A percentile compares a stretch with the other conserved stretches of the same genome.
Conservation (phyloP, 2,113 vertebrate genomes). For the Taurulus bubalis region DNA sequence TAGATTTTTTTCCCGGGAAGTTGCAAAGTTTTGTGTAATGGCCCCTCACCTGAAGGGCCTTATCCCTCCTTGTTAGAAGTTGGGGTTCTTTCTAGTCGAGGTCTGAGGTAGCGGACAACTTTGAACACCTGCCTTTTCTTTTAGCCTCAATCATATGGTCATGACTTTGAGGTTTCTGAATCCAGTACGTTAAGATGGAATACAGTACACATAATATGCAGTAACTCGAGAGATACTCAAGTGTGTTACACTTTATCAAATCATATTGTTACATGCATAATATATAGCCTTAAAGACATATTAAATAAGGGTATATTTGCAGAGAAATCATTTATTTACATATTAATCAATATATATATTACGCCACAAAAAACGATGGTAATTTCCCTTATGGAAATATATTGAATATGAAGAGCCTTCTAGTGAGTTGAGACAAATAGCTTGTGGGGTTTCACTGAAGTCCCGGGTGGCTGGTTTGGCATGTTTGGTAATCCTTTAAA, state of each 20-base stretch:
- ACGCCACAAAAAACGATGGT: conserved; percentile 44
- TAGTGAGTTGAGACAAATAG: conserved; percentile 48
- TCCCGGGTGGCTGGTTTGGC: conserved; percentile 31
- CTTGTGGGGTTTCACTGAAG: conserved; percentile 21
- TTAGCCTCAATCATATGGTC: neutral
- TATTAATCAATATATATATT: conserved; percentile 61
- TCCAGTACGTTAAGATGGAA: neutral
- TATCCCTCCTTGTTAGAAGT: conserved; percentile 67
- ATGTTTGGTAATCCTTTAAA: neutral
- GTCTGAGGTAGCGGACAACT: conserved; percentile 55
- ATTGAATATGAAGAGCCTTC: conserved; percentile 54
- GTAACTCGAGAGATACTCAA: neutral
- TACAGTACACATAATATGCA: neutral
- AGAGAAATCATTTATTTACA: conserved; percentile 12
- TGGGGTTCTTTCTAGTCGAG: conserved; percentile 41
- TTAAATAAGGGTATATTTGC: neutral
- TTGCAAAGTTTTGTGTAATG: conserved; percentile 81
- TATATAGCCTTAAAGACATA: neutral
- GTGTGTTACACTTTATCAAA: neutral
- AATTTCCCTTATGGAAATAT: conserved; percentile 31
- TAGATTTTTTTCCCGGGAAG: conserved; percentile 77
- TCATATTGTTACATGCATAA: neutral
- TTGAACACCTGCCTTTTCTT: conserved; percentile 25
- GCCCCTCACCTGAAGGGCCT: conserved; percentile 68
- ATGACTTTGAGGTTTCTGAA: neutral